Evolutionary conservation across 2,888 invertebrate species (phyloP).

Genomic region (Aporophyla nigra): DNA sequence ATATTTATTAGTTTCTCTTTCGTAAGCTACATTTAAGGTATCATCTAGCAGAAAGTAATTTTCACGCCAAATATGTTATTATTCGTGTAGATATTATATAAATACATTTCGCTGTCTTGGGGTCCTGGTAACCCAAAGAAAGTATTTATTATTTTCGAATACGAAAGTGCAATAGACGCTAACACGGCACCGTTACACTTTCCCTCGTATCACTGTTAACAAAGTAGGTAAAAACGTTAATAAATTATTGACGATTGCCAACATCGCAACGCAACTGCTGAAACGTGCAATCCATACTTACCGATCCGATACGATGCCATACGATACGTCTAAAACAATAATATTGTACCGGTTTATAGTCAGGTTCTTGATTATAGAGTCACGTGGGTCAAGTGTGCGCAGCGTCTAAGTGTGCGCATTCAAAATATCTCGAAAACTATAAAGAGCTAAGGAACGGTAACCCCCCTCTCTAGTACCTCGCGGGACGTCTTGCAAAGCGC

Average conservation of each 20-base stretch:
- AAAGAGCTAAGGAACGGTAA: no score
- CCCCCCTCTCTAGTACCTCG: no score
- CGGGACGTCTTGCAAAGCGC: no score
- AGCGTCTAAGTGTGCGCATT: no score
- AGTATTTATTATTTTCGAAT: conserved; percentile 33
- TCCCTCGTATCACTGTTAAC: conserved; percentile 67
- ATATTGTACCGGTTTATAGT: conserved; percentile 61
- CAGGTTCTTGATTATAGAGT: conserved; percentile 59
- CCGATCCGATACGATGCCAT: conserved; percentile 63
- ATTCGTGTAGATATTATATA: not conserved
- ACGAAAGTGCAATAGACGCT: conserved; percentile 47
- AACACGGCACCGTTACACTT: conserved; percentile 61
- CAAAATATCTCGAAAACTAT: no score
- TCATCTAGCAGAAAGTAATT: conserved; percentile 23
- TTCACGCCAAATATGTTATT: not conserved
- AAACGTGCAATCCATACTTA: conserved; percentile 72
- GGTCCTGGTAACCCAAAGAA: conserved; percentile 28
- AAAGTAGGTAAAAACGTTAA: conserved; percentile 67
- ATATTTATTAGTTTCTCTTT: not conserved
- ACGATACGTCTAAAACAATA: conserved; percentile 63
- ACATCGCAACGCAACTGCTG: conserved; percentile 68
- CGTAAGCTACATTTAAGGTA: not conserved
- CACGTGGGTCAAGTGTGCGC: no score
- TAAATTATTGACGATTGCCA: conserved; percentile 74
- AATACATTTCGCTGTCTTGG: conserved; percentile 1